Base-by-base conservation (phyloP, 2,113 vertebrate genomes). In the Pterocles gutturalis region DNA sequence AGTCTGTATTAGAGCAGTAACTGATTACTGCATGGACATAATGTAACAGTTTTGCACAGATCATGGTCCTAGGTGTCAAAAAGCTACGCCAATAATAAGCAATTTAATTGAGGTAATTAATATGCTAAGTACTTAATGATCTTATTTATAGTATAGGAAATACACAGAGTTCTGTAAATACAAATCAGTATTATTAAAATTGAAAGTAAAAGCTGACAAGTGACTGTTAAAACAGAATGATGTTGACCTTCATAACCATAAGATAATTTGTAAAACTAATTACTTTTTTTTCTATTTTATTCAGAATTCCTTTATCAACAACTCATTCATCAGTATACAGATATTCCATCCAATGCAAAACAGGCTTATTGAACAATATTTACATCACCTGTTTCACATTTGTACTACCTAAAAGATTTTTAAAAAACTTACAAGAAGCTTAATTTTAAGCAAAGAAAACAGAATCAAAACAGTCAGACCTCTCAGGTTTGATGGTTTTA, bases 361-460 rank as follows among this genome's bases (percentile, higher is more conserved):
- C 18, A 49, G 62, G 41, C 18, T 64, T 77, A 29, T 10, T 57
- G 34, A 71, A 48, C 15, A 67, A 33, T 86, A 71, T 54, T 94
- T 91, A 89, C 38, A 84, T 83, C 9, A 88, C n/a, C 6, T 77
- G 11, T 86, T 96, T 95, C 48, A 69, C 20, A 36, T 31, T 90
- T 75, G 31, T 92, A 77, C 72, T 83, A 71, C 57, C 31, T 45
- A 71, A 87, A 95, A 89, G 6, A 24, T 38, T 89, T 89, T 11
- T 4, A 38, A 38, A 95, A 73, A 70, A 70, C 62, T 96, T 92
- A 64, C 13, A 64, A 91, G 92, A 92, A 94, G n/a, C 15, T 84
- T 89, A 22, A 36, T 97, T 92, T 94, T 91, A 94, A 93, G 94
- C 36, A 92, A 96, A 91, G 58, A 80, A 90, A 98, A 93, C 34